Evolutionary conservation across 2,888 invertebrate genomes (phyloP), one percentile per base, ranked within the genome.

Genomic region (Miltochrista miniata): DNA sequence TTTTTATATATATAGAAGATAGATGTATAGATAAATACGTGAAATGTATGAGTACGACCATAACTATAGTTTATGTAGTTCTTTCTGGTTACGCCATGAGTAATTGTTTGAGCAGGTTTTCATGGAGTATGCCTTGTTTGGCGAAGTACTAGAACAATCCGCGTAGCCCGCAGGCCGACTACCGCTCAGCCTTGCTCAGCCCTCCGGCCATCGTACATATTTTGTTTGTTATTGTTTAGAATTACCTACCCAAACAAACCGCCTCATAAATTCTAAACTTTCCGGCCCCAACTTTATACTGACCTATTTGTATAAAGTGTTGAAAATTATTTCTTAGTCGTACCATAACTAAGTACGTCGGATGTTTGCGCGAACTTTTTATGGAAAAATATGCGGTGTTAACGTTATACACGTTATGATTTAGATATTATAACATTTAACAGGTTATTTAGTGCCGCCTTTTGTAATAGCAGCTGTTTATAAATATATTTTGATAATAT

Each of bases 151-250:
- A 63, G 59, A 61, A 58, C 64, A 59, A 57, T 62, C 46, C 53
- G 51, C 54, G 54, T 45, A 46, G 69, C 77, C 72, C 56, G 65
- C 61, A 69, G 76, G 53, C 61, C 41, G 48, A 44, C 65, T 64
- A 48, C 18, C 49, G 52, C 51, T 49, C 53, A 58, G 56, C 62
- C 66, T 56, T 59, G 59, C 65, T 40, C 44, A 39, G 61, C 55
- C 58, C 68, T 55, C 56, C 55, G 61, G 63, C 70, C 68, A 61
- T 54, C 57, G 67, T 72, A 74, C 63, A 79, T 74, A 80, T 75
- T 83, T 78, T 81, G 82, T 82, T 81, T 84, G 83, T 83, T 85
- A 84, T 85, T 85, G 83, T 83, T 84, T 80, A 80, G 81, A 81
- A 82, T 84, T 83, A 85, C 82, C 74, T 72, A 74, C 75, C 75